Conservation (phyloP, 2,888 invertebrate genomes). For the Ectemnius continuus region DNA sequence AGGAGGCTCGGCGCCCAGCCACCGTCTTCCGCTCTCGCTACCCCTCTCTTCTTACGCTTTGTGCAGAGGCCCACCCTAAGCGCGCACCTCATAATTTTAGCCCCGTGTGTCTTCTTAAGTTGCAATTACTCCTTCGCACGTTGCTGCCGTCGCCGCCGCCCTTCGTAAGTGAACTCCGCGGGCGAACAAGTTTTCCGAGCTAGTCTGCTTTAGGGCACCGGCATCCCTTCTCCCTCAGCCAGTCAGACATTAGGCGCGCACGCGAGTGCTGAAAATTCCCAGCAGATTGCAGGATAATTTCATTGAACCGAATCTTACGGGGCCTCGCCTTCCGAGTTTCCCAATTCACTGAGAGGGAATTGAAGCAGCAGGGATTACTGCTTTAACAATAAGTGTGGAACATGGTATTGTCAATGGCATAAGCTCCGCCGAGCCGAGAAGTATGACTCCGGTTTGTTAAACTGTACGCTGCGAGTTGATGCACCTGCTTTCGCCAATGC, state of each 20-base stretch:
- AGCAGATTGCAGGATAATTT: too few relatives aligned
- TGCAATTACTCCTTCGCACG: slow-evolving; percentile 30
- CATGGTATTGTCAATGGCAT: too few relatives aligned
- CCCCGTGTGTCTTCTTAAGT: slow-evolving; percentile 39
- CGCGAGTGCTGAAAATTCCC: too few relatives aligned
- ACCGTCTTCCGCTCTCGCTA: slow-evolving; percentile 17
- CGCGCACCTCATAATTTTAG: slow-evolving; percentile 41
- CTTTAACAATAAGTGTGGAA: too few relatives aligned
- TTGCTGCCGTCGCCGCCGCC: background rate
- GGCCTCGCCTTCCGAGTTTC: too few relatives aligned
- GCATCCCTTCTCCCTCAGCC: background rate
- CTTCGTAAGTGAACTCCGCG: slow-evolving; percentile 17
- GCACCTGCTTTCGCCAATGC: background rate
- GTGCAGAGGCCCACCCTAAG: slow-evolving; percentile 16
- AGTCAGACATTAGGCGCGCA: too few relatives aligned
- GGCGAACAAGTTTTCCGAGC: slow-evolving; percentile 1
- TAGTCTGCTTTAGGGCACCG: background rate
- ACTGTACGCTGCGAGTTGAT: background rate
- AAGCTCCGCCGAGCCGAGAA: too few relatives aligned
- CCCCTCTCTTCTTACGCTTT: slow-evolving; percentile 28
- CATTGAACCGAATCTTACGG: too few relatives aligned
- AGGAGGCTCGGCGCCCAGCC: too few relatives aligned
- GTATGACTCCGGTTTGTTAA: too few relatives aligned
- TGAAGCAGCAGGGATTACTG: too few relatives aligned
- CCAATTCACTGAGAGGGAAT: too few relatives aligned